These are phyloP conservation scores for Mirza zaza DNA, from an alignment of 2,113 vertebrate species.

Conservation along the genomic window DNA sequence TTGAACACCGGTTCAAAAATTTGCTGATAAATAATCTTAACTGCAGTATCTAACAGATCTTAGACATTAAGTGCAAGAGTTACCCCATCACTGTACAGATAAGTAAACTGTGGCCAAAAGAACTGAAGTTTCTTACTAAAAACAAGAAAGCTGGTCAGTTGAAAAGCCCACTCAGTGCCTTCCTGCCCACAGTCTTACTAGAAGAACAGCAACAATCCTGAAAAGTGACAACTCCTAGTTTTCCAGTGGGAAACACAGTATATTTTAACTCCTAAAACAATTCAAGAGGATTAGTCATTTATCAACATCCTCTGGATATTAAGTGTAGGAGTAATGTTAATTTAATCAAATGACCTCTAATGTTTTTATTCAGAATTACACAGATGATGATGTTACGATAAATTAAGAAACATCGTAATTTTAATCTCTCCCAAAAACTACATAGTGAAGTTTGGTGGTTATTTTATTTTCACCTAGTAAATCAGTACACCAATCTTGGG, in stretches of 20 bases:
- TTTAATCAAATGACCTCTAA: slow-evolving; percentile 42
- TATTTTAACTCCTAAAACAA: slow-evolving; percentile 21
- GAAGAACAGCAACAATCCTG: background rate
- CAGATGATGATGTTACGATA: background rate
- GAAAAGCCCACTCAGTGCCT: background rate
- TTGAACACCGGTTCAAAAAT: background rate
- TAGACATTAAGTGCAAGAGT: background rate
- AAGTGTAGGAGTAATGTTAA: background rate
- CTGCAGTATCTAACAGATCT: background rate
- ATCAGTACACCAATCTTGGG: background rate
- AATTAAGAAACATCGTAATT: slow-evolving; percentile 24
- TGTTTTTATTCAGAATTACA: slow-evolving; percentile 28
- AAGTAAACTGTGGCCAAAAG: slow-evolving; percentile 1
- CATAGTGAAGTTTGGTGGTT: background rate
- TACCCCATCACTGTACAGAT: background rate
- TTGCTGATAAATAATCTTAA: background rate
- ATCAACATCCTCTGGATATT: background rate
- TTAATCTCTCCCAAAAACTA: background rate
- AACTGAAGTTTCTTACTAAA: background rate
- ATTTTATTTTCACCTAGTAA: background rate
- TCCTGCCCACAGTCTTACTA: background rate
- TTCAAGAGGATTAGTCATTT: background rate
- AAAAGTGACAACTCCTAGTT: background rate
- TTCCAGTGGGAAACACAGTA: background rate
- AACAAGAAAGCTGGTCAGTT: background rate